Evolutionary conservation across 2,113 vertebrate species (phyloP).

Genomic region (Pedetes capensis): DNA sequence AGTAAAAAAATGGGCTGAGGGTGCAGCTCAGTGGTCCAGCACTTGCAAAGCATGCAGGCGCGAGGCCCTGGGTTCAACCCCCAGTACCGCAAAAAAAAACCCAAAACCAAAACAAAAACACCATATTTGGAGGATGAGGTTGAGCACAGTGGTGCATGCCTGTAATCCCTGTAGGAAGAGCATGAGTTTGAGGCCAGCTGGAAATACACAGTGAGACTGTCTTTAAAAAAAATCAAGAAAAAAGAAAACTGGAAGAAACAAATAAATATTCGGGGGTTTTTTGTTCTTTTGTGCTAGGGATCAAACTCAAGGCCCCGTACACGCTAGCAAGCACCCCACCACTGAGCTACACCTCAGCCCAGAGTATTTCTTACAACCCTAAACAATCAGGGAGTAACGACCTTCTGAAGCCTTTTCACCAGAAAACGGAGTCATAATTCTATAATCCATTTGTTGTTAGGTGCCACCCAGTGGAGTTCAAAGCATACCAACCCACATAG

Average conservation of each 20-base stretch:
- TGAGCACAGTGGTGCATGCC: neutral
- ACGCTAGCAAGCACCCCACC: neutral
- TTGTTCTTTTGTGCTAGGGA: neutral
- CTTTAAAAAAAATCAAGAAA: neutral
- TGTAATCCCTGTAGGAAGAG: neutral
- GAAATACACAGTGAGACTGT: neutral
- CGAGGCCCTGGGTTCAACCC: too few relatives aligned
- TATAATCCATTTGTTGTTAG: too few relatives aligned
- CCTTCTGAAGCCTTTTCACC: neutral
- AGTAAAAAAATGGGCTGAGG: too few relatives aligned
- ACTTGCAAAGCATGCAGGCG: too few relatives aligned
- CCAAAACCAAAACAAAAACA: too few relatives aligned
- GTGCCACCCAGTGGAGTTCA: too few relatives aligned
- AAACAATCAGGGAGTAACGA: neutral
- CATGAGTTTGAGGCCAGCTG: neutral
- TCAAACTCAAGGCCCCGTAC: neutral
- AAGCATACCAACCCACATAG: too few relatives aligned
- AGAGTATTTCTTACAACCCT: neutral
- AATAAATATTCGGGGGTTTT: too few relatives aligned
- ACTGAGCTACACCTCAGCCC: neutral
- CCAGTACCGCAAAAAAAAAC: too few relatives aligned
- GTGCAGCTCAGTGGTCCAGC: too few relatives aligned
- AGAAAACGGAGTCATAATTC: neutral
- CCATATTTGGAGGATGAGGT: neutral
- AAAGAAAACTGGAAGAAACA: too few relatives aligned